These are phyloP conservation scores for Rhagium mordax DNA, from an alignment of 2,888 invertebrate genomes.

Conservation along the genomic window DNA sequence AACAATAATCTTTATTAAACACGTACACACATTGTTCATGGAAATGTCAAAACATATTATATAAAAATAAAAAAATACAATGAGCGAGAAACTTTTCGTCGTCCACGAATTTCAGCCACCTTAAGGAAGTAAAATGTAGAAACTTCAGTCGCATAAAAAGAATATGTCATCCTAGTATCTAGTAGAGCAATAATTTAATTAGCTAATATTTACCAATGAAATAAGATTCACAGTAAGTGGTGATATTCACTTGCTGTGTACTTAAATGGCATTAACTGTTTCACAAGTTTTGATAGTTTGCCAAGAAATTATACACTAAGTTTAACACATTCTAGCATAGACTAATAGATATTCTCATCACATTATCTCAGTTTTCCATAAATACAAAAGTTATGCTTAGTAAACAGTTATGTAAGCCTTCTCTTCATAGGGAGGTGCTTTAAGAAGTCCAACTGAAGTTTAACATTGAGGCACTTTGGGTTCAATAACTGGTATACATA, in stretches of 20 bases:
- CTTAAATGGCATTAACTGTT: constrained; percentile 8
- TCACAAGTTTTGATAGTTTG: constrained; percentile 28
- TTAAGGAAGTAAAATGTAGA: too few species aligned
- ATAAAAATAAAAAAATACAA: too few species aligned
- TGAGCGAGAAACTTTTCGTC: too few species aligned
- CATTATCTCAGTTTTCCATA: constrained; percentile 6
- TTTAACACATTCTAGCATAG: constrained; percentile 7
- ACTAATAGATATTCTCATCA: constrained; percentile 7
- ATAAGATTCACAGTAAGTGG: neutral
- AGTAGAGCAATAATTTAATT: neutral
- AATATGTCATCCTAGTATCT: neutral
- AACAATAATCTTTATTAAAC: too few species aligned
- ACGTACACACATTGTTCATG: too few species aligned
- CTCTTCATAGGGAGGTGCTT: neutral
- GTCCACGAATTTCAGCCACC: too few species aligned
- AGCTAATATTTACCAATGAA: neutral
- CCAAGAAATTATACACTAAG: constrained; percentile 24
- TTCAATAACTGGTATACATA: too few species aligned
- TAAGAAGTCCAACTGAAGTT: neutral
- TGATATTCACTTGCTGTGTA: constrained; percentile 9
- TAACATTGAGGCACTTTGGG: neutral
- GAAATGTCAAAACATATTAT: too few species aligned
- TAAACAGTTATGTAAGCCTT: constrained; percentile 23
- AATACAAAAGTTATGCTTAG: constrained; percentile 7
- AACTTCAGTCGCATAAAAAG: too few species aligned